Evolutionary conservation across 2,888 invertebrate genomes (phyloP), one percentile per base, ranked within the genome.

Genomic region (Tetanocera ferruginea): DNA sequence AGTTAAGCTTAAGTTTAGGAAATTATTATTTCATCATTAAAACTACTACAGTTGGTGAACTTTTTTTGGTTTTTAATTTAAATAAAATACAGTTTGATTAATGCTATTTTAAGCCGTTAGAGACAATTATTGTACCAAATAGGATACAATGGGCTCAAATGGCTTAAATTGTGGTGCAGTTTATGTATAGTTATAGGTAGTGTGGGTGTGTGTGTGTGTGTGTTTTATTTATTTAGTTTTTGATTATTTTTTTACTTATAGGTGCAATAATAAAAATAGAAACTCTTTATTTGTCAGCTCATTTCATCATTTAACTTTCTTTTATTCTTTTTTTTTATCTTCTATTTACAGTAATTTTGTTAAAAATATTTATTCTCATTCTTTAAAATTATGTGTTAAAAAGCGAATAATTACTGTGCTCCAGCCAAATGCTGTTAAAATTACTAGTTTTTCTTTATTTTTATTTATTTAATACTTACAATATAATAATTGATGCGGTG

Each of bases 221-320:
- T 55, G 19, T 82, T 82, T 82, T 83, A 83, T 34, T 67, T 67
- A n/a, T 43, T 17, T 14, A 28, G 23, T 43, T 43, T 43, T 5
- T 37, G 37, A 37, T 8, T 37, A 37, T 43, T 43, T 66, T n/a
- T 37, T 19, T 19, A 66, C 31, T 34, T 66, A 43, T 37, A 37
- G 37, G 66, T 66, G 66, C 66, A 23, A 19, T 66, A 34, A 37
- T 19, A 66, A 66, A 55, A 66, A 34, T 37, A 66, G 34, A 66
- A 66, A 66, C 34, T 64, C 14, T 43, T 43, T 19, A 28, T 19
- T 49, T 49, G 25, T 28, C 17, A 11, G n/a, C 14, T 69, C 25
- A 31, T 52, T 52, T n/a, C 28, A 14, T n/a, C n/a, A n/a, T n/a
- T n/a, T n/a, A n/a, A n/a, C n/a, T n/a, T n/a, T n/a, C n/a, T n/a